phyloP scores from a whole-genome alignment of 2,888 invertebrate genomes.

The Ashinkailepas kermadecensis region DNA sequence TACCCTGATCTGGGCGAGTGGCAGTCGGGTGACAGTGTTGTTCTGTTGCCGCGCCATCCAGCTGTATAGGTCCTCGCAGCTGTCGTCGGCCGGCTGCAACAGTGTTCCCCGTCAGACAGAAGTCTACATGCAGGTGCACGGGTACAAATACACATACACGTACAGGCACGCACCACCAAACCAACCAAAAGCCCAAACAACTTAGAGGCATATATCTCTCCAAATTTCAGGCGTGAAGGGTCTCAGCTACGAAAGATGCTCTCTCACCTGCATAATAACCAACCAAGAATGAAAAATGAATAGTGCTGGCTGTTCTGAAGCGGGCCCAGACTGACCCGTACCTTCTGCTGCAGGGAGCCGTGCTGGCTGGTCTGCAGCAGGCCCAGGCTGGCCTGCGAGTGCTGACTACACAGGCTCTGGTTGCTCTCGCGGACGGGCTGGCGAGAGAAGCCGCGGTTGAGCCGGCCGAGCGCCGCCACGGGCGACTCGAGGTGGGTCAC shows the following conservation, averaged over 20 bases:
- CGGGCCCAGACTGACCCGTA: neutral
- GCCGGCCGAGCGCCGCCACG: neutral
- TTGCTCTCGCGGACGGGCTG: neutral
- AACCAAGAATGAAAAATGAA: too few relatives aligned
- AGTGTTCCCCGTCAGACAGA: too few relatives aligned
- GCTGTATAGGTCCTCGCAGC: conserved; percentile 79
- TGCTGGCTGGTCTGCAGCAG: conserved; percentile 10
- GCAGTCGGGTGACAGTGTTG: conserved; percentile 42
- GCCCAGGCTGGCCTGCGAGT: neutral
- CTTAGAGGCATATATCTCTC: too few relatives aligned
- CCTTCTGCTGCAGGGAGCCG: conserved; percentile 13
- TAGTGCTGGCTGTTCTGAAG: too few relatives aligned
- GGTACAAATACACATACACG: too few relatives aligned
- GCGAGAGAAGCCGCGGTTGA: neutral
- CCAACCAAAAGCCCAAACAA: too few relatives aligned
- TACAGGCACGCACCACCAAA: too few relatives aligned
- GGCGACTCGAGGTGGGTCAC: conserved; percentile 17
- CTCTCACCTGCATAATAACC: too few relatives aligned
- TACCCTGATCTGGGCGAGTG: conserved; percentile 9
- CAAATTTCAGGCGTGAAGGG: too few relatives aligned
- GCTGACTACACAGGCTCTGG: conserved; percentile 22
- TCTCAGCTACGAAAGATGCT: too few relatives aligned
- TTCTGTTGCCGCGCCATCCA: conserved; percentile 93
- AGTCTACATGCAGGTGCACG: too few relatives aligned
- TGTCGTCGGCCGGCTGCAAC: neutral